Conservation (phyloP, 2,888 invertebrate species). For the Iselma pallidipennis region DNA sequence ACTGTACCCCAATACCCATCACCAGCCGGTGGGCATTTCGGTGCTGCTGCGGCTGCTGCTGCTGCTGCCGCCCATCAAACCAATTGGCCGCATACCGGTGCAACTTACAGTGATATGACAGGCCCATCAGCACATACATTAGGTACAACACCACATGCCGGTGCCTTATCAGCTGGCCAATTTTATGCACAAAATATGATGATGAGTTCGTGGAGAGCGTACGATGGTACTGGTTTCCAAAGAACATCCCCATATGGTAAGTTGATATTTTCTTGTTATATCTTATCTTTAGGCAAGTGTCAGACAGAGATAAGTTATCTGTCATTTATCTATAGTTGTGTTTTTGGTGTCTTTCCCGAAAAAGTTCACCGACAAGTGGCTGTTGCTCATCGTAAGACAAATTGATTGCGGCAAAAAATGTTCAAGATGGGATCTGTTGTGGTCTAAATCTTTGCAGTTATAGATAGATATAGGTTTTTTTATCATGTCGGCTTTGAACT, state of each 20-base stretch:
- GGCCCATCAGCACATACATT: conserved; percentile 55
- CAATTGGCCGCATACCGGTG: conserved; percentile 42
- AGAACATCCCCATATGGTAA: conserved; percentile 80
- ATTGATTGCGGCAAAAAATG: neutral
- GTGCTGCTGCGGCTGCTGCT: conserved; percentile 36
- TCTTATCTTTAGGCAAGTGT: neutral
- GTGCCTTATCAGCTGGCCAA: conserved; percentile 61
- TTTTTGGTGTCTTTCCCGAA: neutral
- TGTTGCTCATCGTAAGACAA: neutral
- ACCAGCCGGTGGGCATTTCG: conserved; percentile 47
- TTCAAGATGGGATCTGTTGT: conserved; percentile 3
- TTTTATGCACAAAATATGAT: conserved; percentile 83
- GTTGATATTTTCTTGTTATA: conserved; percentile 17
- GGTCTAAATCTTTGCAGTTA: conserved; percentile 31
- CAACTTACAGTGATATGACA: conserved; percentile 53
- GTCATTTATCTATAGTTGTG: no score
- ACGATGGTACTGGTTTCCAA: conserved; percentile 77
- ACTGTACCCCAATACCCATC: conserved; percentile 59
- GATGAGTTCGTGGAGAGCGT: conserved; percentile 74
- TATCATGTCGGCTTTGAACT: conserved; percentile 40
- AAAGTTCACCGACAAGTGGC: neutral
- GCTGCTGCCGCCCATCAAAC: conserved; percentile 39
- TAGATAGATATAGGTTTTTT: conserved; percentile 26
- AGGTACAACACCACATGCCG: conserved; percentile 55
- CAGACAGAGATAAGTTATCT: neutral